Percentiles rank a stretch among this genome's conserved stretches.
These are phyloP conservation scores for Microcebus ravelobensis DNA, from an alignment of 2,113 vertebrate species.

Conservation along the genomic window DNA sequence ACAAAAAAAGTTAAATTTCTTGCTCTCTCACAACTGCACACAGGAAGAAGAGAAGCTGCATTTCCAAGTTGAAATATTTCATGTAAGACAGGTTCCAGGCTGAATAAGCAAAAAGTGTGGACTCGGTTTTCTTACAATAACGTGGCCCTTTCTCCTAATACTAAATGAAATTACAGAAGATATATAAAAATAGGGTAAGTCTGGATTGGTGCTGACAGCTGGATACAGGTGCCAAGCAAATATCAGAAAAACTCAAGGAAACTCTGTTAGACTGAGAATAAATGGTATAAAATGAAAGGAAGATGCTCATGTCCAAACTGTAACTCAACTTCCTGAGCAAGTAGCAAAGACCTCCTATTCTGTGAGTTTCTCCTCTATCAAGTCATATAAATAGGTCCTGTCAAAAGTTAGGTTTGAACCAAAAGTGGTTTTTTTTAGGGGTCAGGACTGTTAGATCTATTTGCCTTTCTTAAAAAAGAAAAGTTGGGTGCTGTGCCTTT, in stretches of 20 bases:
- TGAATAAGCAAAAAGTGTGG: neutral
- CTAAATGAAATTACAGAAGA: neutral
- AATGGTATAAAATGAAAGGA: neutral
- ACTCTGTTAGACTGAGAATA: neutral
- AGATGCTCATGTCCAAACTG: rapidly evolving
- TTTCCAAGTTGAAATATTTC: neutral
- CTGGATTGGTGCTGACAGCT: neutral
- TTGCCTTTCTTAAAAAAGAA: neutral
- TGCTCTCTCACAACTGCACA: neutral
- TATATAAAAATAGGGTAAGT: neutral
- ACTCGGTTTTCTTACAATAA: neutral
- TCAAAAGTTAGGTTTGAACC: neutral
- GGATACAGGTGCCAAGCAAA: neutral
- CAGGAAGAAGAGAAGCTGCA: neutral
- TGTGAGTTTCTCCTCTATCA: neutral
- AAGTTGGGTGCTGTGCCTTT: neutral
- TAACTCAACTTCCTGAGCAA: neutral
- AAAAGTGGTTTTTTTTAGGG: neutral
- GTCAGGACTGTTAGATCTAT: neutral
- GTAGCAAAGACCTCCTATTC: neutral
- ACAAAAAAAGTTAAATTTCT: neutral
- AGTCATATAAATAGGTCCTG: neutral
- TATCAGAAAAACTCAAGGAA: neutral
- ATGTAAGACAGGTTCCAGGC: neutral
- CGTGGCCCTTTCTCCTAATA: neutral